Evolutionary conservation across 2,888 invertebrate genomes (phyloP), one percentile per base, ranked within the genome.

Genomic region (Drosophila cognata): DNA sequence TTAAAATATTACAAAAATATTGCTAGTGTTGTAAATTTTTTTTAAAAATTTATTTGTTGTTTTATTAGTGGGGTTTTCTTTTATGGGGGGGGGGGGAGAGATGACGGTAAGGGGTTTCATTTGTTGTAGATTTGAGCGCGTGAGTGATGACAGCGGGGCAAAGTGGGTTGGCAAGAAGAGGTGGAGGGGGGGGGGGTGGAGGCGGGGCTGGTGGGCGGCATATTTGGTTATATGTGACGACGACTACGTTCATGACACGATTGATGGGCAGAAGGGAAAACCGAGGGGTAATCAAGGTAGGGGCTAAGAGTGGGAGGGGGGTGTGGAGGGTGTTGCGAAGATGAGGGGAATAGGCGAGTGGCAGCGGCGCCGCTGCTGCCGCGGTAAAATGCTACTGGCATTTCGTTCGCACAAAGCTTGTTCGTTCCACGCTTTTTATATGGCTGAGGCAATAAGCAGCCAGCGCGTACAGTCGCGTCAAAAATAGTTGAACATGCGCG

Each of bases 361-460:
- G 71, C 74, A 75, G 84, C 89, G 75, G 74, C 84, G 85, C 53
- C 63, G 80, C 75, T 64, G 75, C 75, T 62, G 67, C 78, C 79
- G 74, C 80, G 79, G 79, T 75, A 85, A 91, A 91, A 85, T 89
- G 91, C 86, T 87, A 91, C 86, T 87, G 90, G 83, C 91, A 89
- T 89, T 87, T 87, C 85, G 86, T 89, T 87, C 88, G 79, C 88
- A 81, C 85, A 90, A 77, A 84, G 88, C 84, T 89, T 72, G 86
- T 86, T 77, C 73, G 88, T 82, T 86, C 76, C 76, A 85, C 81
- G 89, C 85, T 89, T 89, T 84, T 89, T 88, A 77, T 88, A 89
- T 87, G 89, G 81, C 67, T 79, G 70, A 79, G 72, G 90, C 87
- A 80, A 80, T 80, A 71, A 82, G 82, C 71, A 79, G 79, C 60